Evolutionary conservation across 2,797 vertebrate species (phyloP).

Genomic region (Coluber constrictor): DNA sequence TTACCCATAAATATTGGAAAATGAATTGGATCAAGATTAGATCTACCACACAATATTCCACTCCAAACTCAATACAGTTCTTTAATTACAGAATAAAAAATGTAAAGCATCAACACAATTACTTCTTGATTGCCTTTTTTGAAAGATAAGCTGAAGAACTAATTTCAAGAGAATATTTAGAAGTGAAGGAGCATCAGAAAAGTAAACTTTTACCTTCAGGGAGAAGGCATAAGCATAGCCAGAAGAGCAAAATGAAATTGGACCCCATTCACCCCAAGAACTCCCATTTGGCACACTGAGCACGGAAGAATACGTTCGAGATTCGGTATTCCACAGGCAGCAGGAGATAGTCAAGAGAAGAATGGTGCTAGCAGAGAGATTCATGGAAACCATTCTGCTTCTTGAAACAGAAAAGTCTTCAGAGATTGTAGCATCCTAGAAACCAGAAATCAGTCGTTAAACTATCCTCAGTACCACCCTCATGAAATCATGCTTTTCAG

Average conservation of each 20-base stretch:
- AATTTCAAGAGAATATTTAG: not conserved
- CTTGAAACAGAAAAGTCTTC: not conserved
- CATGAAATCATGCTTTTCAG: not conserved
- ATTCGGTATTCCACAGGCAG: not conserved
- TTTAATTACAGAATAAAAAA: not conserved
- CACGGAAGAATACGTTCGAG: accelerated
- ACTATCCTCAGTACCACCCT: not conserved
- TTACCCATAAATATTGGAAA: not conserved
- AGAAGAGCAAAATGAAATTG: not conserved
- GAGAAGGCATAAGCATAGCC: not conserved
- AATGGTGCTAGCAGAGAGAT: not conserved
- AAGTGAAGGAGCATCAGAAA: not conserved
- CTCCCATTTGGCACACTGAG: not conserved
- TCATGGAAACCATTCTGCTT: not conserved
- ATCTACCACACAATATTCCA: not conserved
- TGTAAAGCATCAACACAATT: not conserved
- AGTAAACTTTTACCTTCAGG: not conserved
- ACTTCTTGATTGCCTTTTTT: not conserved
- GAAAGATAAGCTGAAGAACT: not conserved
- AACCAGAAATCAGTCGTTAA: not conserved
- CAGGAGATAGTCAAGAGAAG: not conserved
- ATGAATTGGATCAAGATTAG: not conserved
- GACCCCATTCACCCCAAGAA: not conserved
- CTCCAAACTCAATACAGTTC: not conserved
- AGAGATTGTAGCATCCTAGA: not conserved